Conservation (phyloP, 2,797 vertebrate species). For the Chelon labrosus region DNA sequence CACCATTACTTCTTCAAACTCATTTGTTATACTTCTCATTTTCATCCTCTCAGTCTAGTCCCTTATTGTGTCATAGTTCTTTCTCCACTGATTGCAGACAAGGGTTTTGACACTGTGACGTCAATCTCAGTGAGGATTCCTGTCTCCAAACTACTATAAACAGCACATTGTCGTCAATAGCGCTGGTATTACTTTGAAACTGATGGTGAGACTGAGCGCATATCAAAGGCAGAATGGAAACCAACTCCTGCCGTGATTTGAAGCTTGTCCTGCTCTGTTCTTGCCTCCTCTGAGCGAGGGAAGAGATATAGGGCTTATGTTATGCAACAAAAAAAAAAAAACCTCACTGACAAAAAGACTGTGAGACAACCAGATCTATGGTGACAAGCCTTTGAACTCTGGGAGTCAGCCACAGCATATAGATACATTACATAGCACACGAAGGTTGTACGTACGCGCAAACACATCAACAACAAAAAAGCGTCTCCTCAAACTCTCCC, state of each 20-base stretch:
- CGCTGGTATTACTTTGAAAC: slow-evolving; percentile 36
- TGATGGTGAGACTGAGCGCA: slow-evolving; percentile 2
- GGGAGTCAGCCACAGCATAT: slow-evolving; percentile 46
- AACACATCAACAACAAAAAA: slow-evolving; percentile 43
- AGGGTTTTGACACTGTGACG: slow-evolving; percentile 8
- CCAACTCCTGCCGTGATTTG: slow-evolving; percentile 45
- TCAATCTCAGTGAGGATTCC: slow-evolving; percentile 6
- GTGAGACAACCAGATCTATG: slow-evolving; percentile 48
- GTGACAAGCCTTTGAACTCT: slow-evolving; percentile 71
- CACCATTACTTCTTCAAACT: slow-evolving; percentile 8
- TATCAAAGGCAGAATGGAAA: slow-evolving; percentile 56
- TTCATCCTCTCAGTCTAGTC: background rate
- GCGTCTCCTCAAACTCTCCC: slow-evolving; percentile 44
- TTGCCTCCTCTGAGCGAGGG: slow-evolving; percentile 32
- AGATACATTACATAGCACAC: slow-evolving; percentile 49
- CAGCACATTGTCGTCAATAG: slow-evolving; percentile 26
- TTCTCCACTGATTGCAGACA: slow-evolving; percentile 8
- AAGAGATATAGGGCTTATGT: slow-evolving; percentile 44
- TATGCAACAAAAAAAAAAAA: slow-evolving; percentile 60
- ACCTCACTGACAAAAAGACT: slow-evolving; percentile 53
- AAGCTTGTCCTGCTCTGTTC: slow-evolving; percentile 51
- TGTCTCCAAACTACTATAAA: slow-evolving; percentile 26
- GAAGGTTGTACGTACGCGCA: slow-evolving; percentile 40
- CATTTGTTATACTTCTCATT: slow-evolving; percentile 13
- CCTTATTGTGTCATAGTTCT: background rate